phyloP scores from a whole-genome alignment of 1,140 invertebrate genomes.

The Drosophila littoralis region DNA sequence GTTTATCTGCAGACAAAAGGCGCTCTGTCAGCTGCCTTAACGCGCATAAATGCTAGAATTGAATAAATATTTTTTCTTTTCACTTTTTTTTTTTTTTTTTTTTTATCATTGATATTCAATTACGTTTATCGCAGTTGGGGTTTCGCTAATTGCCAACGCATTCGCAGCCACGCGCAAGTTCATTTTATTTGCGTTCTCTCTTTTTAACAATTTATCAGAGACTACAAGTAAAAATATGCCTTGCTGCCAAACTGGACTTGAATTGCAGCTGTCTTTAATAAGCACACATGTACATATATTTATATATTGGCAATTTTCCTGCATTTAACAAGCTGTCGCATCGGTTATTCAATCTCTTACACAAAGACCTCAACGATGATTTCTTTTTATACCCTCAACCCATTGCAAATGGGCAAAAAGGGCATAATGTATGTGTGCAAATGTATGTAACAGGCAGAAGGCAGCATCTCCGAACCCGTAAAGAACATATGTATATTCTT shows the following conservation, averaged over 20 bases:
- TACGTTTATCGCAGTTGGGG: conserved; percentile 66
- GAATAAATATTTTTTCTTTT: conserved; percentile 33
- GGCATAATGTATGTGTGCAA: no score
- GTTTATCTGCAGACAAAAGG: conserved; percentile 51
- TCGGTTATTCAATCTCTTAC: conserved; percentile 38
- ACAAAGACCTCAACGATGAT: background rate
- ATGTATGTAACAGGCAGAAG: no score
- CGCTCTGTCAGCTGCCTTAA: conserved; percentile 36
- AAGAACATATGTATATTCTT: no score
- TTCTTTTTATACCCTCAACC: no score
- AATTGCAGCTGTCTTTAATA: background rate
- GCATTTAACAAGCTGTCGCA: conserved; percentile 40
- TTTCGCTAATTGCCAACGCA: conserved; percentile 58
- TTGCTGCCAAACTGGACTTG: no score
- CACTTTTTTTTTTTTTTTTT: conserved; percentile 9
- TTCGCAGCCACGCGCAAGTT: conserved; percentile 58
- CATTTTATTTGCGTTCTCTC: conserved; percentile 37
- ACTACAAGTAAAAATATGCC: background rate
- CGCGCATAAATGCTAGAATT: conserved; percentile 27
- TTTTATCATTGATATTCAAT: conserved; percentile 74
- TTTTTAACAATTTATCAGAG: conserved; percentile 29
- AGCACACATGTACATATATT: background rate
- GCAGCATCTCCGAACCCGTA: no score
- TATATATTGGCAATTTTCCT: conserved; percentile 7
- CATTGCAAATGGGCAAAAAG: no score